These are phyloP conservation scores for Cyanoramphus novaezelandiae DNA, from an alignment of 2,113 vertebrate species.

Conservation along the genomic window DNA sequence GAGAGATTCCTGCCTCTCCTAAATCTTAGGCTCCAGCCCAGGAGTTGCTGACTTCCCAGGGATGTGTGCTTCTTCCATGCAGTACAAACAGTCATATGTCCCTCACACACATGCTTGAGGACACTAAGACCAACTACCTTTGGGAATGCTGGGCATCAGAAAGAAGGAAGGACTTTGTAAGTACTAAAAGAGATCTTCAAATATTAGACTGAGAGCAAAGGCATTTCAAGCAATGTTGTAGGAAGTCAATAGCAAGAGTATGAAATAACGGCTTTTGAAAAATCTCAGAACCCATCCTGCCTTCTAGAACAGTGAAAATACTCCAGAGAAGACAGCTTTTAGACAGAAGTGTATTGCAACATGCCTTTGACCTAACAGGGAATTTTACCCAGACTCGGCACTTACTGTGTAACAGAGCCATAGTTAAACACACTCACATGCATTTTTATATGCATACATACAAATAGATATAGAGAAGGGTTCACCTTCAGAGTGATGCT, in stretches of 20 bases:
- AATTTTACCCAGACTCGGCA: not conserved
- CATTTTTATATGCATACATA: not conserved
- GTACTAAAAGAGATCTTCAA: not conserved
- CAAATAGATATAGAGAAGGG: fast-evolving
- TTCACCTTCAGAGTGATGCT: not conserved
- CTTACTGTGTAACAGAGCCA: not conserved
- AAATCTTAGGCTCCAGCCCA: not conserved
- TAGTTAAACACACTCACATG: not conserved
- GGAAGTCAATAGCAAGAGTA: not conserved
- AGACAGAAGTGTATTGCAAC: not conserved
- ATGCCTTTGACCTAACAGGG: not conserved
- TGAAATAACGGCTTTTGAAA: not conserved
- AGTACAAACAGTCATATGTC: not conserved
- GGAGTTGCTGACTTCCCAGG: not conserved
- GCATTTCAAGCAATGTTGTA: not conserved
- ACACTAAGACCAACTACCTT: not conserved
- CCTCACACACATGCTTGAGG: not conserved
- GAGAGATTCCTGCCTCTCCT: not conserved
- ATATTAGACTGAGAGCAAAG: not conserved
- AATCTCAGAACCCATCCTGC: not conserved
- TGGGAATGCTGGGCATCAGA: not conserved
- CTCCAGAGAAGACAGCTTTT: not conserved
- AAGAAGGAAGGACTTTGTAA: not conserved
- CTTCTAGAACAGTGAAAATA: not conserved
- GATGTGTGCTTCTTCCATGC: not conserved